Evolutionary conservation across 2,797 vertebrate genomes (phyloP).

Genomic region (Botia almorhae): DNA sequence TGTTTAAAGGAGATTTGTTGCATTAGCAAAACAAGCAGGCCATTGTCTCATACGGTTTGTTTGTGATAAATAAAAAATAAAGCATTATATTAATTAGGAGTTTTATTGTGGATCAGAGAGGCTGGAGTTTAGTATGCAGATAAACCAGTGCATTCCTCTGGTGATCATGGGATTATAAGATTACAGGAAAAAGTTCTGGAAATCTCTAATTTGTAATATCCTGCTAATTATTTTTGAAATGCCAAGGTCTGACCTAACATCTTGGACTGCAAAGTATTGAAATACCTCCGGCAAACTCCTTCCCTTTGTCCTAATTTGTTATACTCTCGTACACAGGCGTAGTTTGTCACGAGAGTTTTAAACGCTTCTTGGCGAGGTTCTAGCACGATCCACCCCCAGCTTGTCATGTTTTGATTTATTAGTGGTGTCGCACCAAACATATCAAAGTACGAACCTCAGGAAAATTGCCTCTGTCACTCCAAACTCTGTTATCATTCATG

Average conservation of each 20-base stretch:
- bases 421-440: neutral
- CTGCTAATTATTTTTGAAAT: constrained; percentile 37
- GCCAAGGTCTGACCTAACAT: neutral
- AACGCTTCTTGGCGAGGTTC: neutral
- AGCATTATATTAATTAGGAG: constrained; percentile 40
- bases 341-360: neutral
- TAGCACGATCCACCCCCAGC: neutral
- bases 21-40: constrained; percentile 10
- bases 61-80: constrained; percentile 43
- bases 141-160: constrained; percentile 42
- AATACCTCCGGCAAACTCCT: neutral
- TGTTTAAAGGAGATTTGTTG: constrained; percentile 28
- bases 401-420: constrained; percentile 30
- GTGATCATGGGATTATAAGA: constrained; percentile 53
- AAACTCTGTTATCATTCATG: constrained; percentile 26
- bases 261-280: neutral
- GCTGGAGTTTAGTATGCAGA: constrained; percentile 39
- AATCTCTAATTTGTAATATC: constrained; percentile 47
- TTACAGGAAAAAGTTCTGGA: constrained; percentile 48
- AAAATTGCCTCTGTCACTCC: neutral
- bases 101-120: constrained; percentile 44
- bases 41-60: constrained; percentile 23
- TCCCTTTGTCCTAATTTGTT: neutral
- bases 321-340: neutral
- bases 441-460: neutral